Base-by-base conservation (phyloP, 2,113 vertebrate genomes). In the Excalfactoria chinensis region DNA sequence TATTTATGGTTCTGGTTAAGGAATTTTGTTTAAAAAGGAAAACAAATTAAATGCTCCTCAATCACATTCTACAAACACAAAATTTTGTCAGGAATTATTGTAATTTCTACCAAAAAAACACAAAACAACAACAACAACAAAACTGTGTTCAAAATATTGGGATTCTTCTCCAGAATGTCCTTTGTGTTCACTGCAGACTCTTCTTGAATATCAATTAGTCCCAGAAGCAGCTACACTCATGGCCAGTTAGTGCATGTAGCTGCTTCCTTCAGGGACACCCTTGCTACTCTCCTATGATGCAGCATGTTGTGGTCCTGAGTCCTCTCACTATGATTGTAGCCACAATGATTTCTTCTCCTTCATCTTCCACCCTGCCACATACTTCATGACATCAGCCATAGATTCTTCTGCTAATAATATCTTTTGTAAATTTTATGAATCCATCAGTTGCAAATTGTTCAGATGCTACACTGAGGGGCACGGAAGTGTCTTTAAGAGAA, bases 401-500 rank as follows among this genome's bases (percentile, higher is more conserved):
- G 20, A 58, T 44, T 83, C 41, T 73, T 73, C 30, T 77, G 32
- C 55, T 78, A 85, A 34, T 6, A 70, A 74, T 22, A 9, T 56
- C 32, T 91, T 87, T 79, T 72, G 76, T 35, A 80, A 83, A 63
- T 93, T 89, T 70, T 70, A 63, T 62, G 25, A 72, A 87, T 76
- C 73, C 9, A 80, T 64, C 41, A 46, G 20, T 76, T 56, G 9
- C 49, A 84, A 90, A 70, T 69, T 79, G 32, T 76, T 87, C 71
- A 89, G 58, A 79, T 49, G 56, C 7, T 73, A 49, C 2, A 0
- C 2, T 67, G 63, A 68, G 22, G 67, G 91, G 23, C 68, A 85
- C 91, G 91, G 46, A 92, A 94, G 89, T 74, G 75, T 46, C 67
- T 96, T 95, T 92, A 89, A 80, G 82, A 93, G 81, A 94, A 73